Conservation (phyloP, 1,140 invertebrate species). For the Polyergus mexicanus region DNA sequence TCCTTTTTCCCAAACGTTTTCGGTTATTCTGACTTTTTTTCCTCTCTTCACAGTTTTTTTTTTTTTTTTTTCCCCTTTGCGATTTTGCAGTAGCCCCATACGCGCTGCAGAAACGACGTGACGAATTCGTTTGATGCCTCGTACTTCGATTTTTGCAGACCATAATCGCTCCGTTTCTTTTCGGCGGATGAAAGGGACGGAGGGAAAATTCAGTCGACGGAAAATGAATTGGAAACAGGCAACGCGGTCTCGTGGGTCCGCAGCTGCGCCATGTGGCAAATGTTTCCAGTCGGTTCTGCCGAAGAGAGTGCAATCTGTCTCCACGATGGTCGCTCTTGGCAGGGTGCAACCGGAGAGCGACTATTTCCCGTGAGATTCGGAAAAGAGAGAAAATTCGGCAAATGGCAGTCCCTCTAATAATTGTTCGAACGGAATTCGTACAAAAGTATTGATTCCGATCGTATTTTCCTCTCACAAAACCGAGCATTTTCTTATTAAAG, state of each 20-base stretch:
- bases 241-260: conserved; percentile 38
- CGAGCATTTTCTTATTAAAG: neutral
- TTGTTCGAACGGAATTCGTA: neutral
- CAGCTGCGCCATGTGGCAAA: conserved; percentile 64
- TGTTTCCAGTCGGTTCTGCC: conserved; percentile 45
- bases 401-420: neutral
- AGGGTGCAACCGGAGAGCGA: neutral
- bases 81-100: neutral
- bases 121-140: conserved; percentile 11
- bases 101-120: neutral
- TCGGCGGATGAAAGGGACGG: neutral
- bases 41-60: neutral
- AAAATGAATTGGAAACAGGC: conserved; percentile 69
- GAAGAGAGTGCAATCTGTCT: conserved; percentile 60
- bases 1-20: neutral
- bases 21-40: neutral
- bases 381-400: conserved; percentile 34
- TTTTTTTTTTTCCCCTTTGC: no score
- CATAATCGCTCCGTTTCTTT: neutral
- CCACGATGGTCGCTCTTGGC: conserved; percentile 49
- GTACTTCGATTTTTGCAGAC: neutral
- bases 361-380: conserved; percentile 21
- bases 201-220: conserved; percentile 58
- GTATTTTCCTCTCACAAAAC: neutral
- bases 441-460: neutral